Percentiles rank a stretch among this genome's conserved stretches.
Conservation (phyloP, 2,797 vertebrate species). For the Lemur catta region DNA sequence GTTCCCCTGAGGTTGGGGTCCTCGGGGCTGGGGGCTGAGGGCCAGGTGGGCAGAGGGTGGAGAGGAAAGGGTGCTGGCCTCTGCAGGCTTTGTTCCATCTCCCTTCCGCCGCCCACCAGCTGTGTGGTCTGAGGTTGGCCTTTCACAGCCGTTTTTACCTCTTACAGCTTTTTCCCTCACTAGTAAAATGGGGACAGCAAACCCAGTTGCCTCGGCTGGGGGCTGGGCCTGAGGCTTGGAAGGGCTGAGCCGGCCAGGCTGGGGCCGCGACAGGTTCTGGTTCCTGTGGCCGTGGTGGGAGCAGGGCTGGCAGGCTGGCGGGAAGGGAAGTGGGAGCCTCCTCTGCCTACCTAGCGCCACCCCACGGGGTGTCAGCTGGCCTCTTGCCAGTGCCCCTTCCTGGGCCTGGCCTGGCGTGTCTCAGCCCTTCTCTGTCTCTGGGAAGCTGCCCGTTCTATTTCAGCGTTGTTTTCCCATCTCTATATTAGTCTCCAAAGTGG, state of each 20-base stretch:
- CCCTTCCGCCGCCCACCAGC: background rate
- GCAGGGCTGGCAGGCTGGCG: background rate
- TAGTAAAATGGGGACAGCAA: background rate
- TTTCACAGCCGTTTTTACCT: background rate
- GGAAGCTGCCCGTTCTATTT: conserved; percentile 2
- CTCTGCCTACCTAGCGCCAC: background rate
- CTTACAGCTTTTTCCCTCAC: background rate
- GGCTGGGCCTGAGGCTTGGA: conserved; percentile 15
- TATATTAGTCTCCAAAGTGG: conserved; percentile 42
- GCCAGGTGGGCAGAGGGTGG: background rate
- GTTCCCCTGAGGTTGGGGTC: background rate
- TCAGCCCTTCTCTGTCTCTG: background rate
- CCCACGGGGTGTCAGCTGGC: background rate
- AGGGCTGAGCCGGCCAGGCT: background rate
- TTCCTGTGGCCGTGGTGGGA: background rate
- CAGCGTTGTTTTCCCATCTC: conserved; percentile 27
- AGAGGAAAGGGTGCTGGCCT: background rate
- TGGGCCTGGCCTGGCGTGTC: background rate
- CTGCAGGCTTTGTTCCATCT: background rate
- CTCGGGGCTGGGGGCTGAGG: background rate
- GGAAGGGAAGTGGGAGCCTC: conserved; percentile 50
- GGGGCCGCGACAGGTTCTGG: background rate
- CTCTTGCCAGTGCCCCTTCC: background rate
- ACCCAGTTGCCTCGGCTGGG: background rate
- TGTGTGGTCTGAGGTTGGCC: background rate